Evolutionary conservation across 64 coral and sea anemone genomes (phyloP).

Genomic region (Pocillopora verrucosa): DNA sequence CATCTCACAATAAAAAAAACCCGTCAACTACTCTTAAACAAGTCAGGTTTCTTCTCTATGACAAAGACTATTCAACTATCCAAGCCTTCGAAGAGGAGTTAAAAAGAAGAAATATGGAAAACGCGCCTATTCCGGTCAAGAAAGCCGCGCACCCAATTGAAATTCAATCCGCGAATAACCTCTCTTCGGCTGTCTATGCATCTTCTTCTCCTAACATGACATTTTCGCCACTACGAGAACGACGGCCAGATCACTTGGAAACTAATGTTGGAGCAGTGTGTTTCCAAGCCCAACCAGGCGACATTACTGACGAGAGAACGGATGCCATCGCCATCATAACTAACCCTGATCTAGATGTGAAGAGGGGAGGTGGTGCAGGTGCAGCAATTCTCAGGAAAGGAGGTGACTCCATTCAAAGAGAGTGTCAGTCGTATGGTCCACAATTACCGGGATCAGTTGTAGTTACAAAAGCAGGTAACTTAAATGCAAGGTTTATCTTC

Average conservation of each 20-base stretch:
- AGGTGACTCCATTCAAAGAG: constrained; percentile 3
- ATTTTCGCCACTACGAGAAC: constrained; percentile 2
- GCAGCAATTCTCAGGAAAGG: constrained; percentile 49
- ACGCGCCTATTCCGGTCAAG: not conserved
- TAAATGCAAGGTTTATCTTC: not conserved
- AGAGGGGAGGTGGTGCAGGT: constrained; percentile 32
- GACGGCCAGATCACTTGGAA: constrained; percentile 33
- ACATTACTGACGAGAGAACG: constrained; percentile 62
- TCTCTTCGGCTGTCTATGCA: not conserved
- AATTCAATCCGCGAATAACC: not conserved
- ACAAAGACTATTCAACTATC: constrained; percentile 45
- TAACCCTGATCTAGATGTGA: constrained; percentile 38
- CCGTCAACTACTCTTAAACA: constrained; percentile 16
- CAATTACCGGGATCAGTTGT: constrained; percentile 45
- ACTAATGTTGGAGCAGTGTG: constrained; percentile 18
- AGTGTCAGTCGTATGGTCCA: constrained; percentile 10
- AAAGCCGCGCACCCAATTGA: not conserved
- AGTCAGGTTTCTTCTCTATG: constrained; percentile 49
- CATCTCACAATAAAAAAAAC: constrained; percentile 18
- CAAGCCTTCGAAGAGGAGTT: constrained; percentile 67
- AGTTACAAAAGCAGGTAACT: constrained; percentile 26
- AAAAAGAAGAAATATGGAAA: not conserved
- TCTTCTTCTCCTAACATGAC: not conserved
- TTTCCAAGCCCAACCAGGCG: constrained; percentile 48
- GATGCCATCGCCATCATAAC: constrained; percentile 62